A percentile compares a stretch with the other conserved stretches of the same genome.
phyloP scores from a whole-genome alignment of 2,888 invertebrate species.

The Acrobasis consociella region DNA sequence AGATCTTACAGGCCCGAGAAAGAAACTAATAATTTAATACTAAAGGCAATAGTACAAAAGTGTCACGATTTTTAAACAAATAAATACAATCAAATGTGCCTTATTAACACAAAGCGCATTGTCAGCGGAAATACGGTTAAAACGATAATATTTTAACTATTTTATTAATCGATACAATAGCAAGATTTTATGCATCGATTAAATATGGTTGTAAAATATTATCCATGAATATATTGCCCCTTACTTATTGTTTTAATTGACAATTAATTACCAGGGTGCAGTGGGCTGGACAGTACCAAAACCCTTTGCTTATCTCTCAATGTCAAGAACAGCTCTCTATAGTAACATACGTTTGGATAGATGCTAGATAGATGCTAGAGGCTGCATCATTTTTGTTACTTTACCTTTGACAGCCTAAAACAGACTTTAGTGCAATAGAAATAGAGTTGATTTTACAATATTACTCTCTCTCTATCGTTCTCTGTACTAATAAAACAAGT shows the following conservation, averaged over 20 bases:
- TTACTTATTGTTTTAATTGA: constrained; percentile 3
- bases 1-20: constrained; percentile 42
- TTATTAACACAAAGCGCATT: constrained; percentile 10
- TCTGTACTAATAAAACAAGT: no score
- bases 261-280: not conserved
- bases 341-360: not conserved
- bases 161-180: constrained; percentile 1
- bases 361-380: no score
- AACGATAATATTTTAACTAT: constrained; percentile 11
- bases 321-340: not conserved
- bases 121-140: constrained; percentile 3
- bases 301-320: no score
- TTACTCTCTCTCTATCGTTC: no score
- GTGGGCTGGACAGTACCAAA: no score
- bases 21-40: constrained; percentile 55
- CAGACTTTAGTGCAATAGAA: no score
- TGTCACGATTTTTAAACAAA: constrained; percentile 51
- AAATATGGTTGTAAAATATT: constrained; percentile 8
- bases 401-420: no score
- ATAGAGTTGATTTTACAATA: no score
- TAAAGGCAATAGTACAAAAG: constrained; percentile 36
- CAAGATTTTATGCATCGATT: constrained; percentile 1
- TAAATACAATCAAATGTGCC: constrained; percentile 39
- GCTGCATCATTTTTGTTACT: not conserved
- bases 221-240: not conserved